A percentile compares a stretch with the other conserved stretches of the same genome.
Conservation (phyloP, 2,888 invertebrate species). For the Drosophila incognita region DNA sequence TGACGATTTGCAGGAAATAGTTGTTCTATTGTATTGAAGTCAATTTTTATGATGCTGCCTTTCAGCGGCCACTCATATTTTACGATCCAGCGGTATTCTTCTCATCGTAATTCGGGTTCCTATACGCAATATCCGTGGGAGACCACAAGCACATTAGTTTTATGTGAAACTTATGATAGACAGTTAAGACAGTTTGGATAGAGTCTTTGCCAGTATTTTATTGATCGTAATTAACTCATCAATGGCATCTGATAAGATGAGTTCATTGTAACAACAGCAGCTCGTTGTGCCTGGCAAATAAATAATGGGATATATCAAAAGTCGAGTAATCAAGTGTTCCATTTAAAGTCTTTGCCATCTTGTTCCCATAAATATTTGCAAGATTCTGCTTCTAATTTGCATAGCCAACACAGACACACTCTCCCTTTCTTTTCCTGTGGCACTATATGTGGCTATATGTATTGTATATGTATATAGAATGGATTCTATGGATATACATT, state of each 20-base stretch:
- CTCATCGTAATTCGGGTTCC: constrained; percentile 39
- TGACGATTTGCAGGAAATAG: constrained; percentile 39
- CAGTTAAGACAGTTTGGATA: constrained; percentile 6
- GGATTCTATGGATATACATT: constrained; percentile 48
- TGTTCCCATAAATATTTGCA: constrained; percentile 38
- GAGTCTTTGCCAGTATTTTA: constrained; percentile 14
- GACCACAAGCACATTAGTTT: constrained; percentile 17
- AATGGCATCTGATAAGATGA: constrained; percentile 22
- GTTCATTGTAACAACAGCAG: constrained; percentile 6
- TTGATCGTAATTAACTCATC: constrained; percentile 31
- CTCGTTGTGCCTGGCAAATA: background rate
- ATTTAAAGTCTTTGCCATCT: constrained; percentile 52
- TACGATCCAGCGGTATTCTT: constrained; percentile 36
- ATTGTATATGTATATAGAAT: constrained; percentile 2
- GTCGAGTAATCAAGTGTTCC: constrained; percentile 38
- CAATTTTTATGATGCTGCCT: constrained; percentile 60
- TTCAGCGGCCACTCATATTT: constrained; percentile 58
- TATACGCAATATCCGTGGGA: constrained; percentile 13
- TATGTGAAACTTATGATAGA: constrained; percentile 23
- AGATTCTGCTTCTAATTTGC: constrained; percentile 39
- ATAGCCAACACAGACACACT: constrained; percentile 16
- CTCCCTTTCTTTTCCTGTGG: constrained; percentile 5
- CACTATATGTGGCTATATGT: background rate
- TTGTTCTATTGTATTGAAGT: constrained; percentile 42
- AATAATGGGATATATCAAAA: constrained; percentile 38